Percentiles rank a stretch among this genome's conserved stretches.
Evolutionary conservation across 2,113 vertebrate genomes (phyloP).

Genomic region (Notechis scutatus): DNA sequence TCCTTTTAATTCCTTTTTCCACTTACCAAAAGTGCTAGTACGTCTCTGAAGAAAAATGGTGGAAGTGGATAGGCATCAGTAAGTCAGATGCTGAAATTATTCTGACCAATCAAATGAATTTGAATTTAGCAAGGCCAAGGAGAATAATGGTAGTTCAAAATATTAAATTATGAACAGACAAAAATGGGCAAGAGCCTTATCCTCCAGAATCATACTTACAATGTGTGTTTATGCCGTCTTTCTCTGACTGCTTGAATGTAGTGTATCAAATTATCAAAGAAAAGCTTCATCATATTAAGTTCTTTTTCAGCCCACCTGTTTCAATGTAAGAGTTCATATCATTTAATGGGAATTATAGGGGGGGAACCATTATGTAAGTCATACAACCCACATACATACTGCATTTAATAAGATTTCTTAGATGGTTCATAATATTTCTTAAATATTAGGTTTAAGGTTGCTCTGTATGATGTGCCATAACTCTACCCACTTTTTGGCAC

Average conservation of each 20-base stretch:
- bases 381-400: not conserved
- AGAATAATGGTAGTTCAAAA: not conserved
- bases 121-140: not conserved
- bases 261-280: slow-evolving; percentile 96
- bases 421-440: not conserved
- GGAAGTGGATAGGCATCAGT: not conserved
- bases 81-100: not conserved
- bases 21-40: not conserved
- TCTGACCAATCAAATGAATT: not conserved
- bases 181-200: not conserved
- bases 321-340: slow-evolving; percentile 47
- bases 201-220: slow-evolving; percentile 78
- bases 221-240: slow-evolving; percentile 87
- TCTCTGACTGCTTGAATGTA: slow-evolving; percentile 95
- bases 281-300: slow-evolving; percentile 98
- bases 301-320: slow-evolving; percentile 99
- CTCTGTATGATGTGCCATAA: not conserved
- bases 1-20: not conserved
- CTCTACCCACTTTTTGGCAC: not conserved
- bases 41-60: not conserved
- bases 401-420: not conserved
- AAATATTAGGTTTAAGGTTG: not conserved
- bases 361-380: not conserved
- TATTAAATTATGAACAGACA: not conserved
- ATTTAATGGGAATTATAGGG: slow-evolving; percentile 23